Evolutionary conservation across 2,113 vertebrate species (phyloP), one percentile per base, ranked within the genome.

Genomic region (Peromyscus maniculatus): DNA sequence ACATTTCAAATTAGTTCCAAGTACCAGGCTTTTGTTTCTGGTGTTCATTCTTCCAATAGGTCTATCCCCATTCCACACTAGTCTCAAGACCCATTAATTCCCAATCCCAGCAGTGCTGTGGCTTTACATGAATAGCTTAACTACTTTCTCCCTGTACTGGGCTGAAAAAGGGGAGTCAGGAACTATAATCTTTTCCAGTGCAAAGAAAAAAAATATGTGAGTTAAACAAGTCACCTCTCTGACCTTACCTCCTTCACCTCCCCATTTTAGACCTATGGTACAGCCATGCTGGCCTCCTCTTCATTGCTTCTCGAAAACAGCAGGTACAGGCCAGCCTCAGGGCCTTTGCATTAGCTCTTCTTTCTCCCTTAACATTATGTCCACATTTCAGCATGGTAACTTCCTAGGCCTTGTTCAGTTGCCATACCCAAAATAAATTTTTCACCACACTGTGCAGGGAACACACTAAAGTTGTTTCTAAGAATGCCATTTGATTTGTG

Each of bases 161-260:
- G 62, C 95, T 88, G 95, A 71, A 92, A 72, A 16, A 33, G n/a
- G 39, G 57, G 39, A n/a, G 39, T 89, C 66, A 74, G 57, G 49
- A 92, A 78, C 39, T 82, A 84, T 88, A 97, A 75, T 59, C 64
- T 33, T 8, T 16, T 91, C 93, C 77, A 87, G 52, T 64, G n/a
- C 91, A 39, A 89, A 91, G 86, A 94, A 87, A 95, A 95, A 95
- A 93, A 93, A 59, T 43, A 19, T 95, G 36, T 93, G 74, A 94
- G 28, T 93, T 59, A 93, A 91, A 75, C 87, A 82, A 64, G 55
- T 87, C 87, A 93, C 16, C 75, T 87, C 89, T 91, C 66, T 72
- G 67, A 59, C n/a, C 31, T 94, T 69, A 84, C 24, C 28, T 94
- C 67, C 57, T 74, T 78, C 12, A 21, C 64, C 77, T 62, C 9